Evolutionary conservation across 1,140 invertebrate species (phyloP).

Genomic region (Matsumurasca onukii): DNA sequence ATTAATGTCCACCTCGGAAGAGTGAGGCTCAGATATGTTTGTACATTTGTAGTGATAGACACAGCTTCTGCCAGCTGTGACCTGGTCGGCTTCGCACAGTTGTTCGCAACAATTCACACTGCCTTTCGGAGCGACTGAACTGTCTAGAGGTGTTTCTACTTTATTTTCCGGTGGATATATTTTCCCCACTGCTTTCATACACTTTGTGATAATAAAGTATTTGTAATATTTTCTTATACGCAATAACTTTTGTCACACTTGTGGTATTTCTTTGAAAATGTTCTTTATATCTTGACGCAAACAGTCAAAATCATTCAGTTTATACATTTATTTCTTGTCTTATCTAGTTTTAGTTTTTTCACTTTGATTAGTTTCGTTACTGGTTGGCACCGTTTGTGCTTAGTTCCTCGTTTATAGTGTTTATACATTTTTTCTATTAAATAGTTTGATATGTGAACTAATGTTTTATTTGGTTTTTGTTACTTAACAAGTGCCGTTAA

Average conservation of each 20-base stretch:
- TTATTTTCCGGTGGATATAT: not conserved
- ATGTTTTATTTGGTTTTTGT: constrained; percentile 3
- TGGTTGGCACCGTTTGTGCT: not conserved
- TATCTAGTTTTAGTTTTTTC: too few relatives aligned
- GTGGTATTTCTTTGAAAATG: too few relatives aligned
- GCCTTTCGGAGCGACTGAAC: not conserved
- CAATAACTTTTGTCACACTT: too few relatives aligned
- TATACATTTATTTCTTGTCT: not conserved
- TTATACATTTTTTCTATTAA: constrained; percentile 14
- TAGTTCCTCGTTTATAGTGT: not conserved
- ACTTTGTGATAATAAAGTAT: constrained; percentile 16
- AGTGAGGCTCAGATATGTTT: not conserved
- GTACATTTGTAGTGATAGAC: not conserved
- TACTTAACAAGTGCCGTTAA: constrained; percentile 1
- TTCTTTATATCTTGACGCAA: too few relatives aligned
- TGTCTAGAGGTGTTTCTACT: not conserved
- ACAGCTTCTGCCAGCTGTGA: not conserved
- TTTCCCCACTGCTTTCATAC: not conserved
- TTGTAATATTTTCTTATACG: not conserved
- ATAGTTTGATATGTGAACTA: not conserved
- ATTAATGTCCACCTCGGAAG: not conserved
- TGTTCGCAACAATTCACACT: not conserved
- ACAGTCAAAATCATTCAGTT: too few relatives aligned
- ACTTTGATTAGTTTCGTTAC: too few relatives aligned
- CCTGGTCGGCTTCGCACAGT: constrained; percentile 9